Evolutionary conservation across 2,797 vertebrate genomes (phyloP).

Genomic region (Gobionotothen gibberifrons): DNA sequence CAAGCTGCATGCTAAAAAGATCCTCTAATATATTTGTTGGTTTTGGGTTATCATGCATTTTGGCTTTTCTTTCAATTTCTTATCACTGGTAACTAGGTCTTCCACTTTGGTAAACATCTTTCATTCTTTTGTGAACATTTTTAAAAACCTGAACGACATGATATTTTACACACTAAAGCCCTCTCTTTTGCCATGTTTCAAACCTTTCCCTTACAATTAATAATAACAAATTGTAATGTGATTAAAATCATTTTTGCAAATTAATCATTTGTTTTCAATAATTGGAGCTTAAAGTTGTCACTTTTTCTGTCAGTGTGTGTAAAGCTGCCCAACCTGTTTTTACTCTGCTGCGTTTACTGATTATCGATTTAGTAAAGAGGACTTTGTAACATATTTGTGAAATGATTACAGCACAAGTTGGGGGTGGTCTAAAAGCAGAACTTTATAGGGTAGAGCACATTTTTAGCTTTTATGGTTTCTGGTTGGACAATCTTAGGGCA

Average conservation of each 20-base stretch:
- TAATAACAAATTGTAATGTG: neutral
- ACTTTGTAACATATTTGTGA: constrained; percentile 69
- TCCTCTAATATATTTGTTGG: neutral
- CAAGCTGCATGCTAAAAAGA: neutral
- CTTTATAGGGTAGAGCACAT: constrained; percentile 35
- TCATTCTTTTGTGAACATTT: neutral
- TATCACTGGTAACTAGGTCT: neutral
- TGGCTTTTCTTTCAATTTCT: neutral
- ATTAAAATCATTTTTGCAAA: neutral
- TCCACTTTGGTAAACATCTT: neutral
- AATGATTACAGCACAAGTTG: constrained; percentile 57
- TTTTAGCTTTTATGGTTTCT: constrained; percentile 26
- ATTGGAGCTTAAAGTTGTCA: neutral
- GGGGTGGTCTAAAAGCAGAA: neutral
- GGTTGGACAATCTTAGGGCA: neutral
- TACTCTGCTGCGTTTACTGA: constrained; percentile 37
- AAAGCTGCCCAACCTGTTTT: constrained; percentile 29
- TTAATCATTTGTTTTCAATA: neutral
- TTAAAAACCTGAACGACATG: neutral
- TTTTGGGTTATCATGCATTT: no score
- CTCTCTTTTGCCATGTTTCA: neutral
- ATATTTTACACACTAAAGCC: neutral
- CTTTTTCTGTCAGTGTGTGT: constrained; percentile 15
- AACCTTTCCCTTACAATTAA: no score
- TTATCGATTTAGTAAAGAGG: constrained; percentile 59